Base-by-base conservation (phyloP, 2,797 vertebrate genomes). In the Sebastes nivosus region DNA sequence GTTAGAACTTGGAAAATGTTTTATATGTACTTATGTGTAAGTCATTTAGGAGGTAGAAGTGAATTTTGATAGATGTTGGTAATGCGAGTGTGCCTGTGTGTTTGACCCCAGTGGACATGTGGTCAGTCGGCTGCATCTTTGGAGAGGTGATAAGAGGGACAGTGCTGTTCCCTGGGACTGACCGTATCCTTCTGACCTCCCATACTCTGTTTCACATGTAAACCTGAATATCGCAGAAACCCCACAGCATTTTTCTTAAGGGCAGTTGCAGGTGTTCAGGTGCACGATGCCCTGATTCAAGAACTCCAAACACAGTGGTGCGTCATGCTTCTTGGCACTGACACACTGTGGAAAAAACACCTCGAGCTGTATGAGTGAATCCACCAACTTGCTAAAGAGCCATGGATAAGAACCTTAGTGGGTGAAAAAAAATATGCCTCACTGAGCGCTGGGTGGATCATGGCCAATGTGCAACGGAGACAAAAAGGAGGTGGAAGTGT, bases 91-190 rank as follows among this genome's bases (percentile, higher is more conserved):
- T 81, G 72, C 77, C 20, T 86, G 80, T 84, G 70, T 81, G 71
- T 87, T 80, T 60, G 80, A 79, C 95, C 95, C 90, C 96, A 99
- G 98, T 99, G 97, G 98, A 99, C 97, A 99, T 99, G 97, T 99
- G 98, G 98, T 99, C 98, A 95, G 96, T 98, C 91, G 98, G 98
- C 96, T 99, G 98, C 97, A 99, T 99, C 97, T 98, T 98, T 98
- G 98, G 98, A 95, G 98, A 99, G 95, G 97, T 99, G 96, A 97
- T 99, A 96, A 99, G 97, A 98, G 98, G 98, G 91, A 97, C 96
- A 90, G 98, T 99, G 95, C 96, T 99, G 94, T 99, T 99, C 95
- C 97, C 97, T 75, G 98, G 98, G 94, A 99, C 96, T 91, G 98
- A 99, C 95, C 98, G 97, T 99, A 99, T 99, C 98, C 98, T 99